Percentiles rank a stretch among this genome's conserved stretches.
Conservation (phyloP, 2,113 vertebrate species). For the Aviceda subcristata region DNA sequence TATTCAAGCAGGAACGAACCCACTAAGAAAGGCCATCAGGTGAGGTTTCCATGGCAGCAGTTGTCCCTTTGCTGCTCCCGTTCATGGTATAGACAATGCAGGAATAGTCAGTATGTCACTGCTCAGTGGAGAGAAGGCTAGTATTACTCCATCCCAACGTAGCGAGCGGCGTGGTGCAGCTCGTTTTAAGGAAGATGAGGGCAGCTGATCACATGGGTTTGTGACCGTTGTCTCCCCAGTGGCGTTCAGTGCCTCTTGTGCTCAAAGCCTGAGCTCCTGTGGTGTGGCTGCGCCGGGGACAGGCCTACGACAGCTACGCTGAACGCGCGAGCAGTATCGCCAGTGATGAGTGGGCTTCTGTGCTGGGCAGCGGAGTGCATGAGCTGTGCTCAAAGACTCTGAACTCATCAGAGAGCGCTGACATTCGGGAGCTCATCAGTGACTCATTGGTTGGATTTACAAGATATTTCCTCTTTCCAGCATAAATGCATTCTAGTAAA, state of each 20-base stretch:
- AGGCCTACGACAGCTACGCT: neutral
- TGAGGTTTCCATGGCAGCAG: conserved; percentile 75
- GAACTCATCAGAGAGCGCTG: neutral
- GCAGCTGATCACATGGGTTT: neutral
- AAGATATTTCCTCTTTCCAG: neutral
- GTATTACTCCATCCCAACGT: neutral
- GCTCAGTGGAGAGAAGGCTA: conserved; percentile 22
- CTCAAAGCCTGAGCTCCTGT: neutral
- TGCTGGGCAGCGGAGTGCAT: neutral
- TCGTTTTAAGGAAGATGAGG: neutral
- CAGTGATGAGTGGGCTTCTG: neutral
- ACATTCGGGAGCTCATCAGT: neutral
- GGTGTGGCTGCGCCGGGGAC: neutral
- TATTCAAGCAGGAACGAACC: conserved; percentile 36
- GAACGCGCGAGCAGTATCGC: accelerated
- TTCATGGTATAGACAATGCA: conserved; percentile 10
- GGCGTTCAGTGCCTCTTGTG: neutral
- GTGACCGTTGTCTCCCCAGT: neutral
- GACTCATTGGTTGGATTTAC: neutral
- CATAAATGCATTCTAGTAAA: neutral
- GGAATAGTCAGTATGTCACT: conserved; percentile 7
- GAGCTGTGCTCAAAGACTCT: neutral
- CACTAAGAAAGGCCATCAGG: conserved; percentile 63
- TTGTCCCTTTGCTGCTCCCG: conserved; percentile 38
- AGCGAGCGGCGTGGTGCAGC: neutral